These are phyloP conservation scores for Grantiella picta DNA, from an alignment of 2,113 vertebrate genomes.

Conservation along the genomic window DNA sequence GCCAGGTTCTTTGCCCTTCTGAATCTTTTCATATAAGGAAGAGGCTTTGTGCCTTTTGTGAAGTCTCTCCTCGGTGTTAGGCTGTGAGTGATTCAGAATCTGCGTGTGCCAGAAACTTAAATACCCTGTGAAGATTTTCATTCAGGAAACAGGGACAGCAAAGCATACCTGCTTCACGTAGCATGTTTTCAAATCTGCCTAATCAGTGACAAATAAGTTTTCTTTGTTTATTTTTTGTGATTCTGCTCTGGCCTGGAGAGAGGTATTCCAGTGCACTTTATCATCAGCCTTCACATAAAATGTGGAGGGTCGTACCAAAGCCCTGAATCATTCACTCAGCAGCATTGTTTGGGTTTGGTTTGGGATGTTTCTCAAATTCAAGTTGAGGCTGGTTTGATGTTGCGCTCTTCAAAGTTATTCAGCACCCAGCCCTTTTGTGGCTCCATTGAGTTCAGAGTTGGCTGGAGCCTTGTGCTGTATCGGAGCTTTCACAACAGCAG, in stretches of 20 bases:
- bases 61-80: not conserved
- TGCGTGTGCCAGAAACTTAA: not conserved
- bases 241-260: not conserved
- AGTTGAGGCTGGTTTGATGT: conserved; percentile 67
- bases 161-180: not conserved
- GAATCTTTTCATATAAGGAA: not conserved
- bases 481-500: conserved; percentile 39
- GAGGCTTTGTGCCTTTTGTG: not conserved
- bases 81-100: not conserved
- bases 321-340: conserved; percentile 44
- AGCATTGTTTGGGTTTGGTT: conserved; percentile 58
- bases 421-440: conserved; percentile 54
- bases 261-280: not conserved
- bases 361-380: conserved; percentile 59
- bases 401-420: conserved; percentile 56
- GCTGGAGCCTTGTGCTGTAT: conserved; percentile 31
- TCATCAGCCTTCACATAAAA: not conserved
- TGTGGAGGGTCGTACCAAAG: conserved; percentile 44
- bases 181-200: not conserved
- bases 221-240: not conserved
- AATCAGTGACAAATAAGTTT: not conserved
- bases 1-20: not conserved
- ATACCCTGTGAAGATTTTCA: not conserved
- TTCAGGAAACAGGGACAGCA: not conserved
- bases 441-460: conserved; percentile 44